Evolutionary conservation across 35 echinoderm and acorn worm species (phyloP), one percentile per base, ranked within the genome.

Genomic region (Heliocidaris tuberculata): DNA sequence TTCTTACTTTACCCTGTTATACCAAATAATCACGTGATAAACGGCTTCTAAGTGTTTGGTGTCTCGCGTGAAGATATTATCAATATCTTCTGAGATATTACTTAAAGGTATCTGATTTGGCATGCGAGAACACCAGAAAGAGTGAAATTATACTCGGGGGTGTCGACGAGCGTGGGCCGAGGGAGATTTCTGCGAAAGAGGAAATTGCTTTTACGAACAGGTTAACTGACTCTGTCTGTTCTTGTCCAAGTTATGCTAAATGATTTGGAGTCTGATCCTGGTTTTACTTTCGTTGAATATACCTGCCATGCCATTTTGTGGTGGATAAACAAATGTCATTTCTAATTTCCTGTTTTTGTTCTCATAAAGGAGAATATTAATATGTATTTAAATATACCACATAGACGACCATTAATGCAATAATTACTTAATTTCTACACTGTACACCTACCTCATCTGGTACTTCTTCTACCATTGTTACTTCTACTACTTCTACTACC

Each of bases 331-430:
- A n/a, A 78, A 24, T 78, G 65, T 78, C 65, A 78, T 78, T 78
- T 78, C 21, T 78, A n/a, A 78, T 78, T 78, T 78, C 65, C 65
- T 78, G 65, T 78, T 78, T 78, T 78, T 78, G 27, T 78, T 78
- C 65, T 78, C 0, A 78, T 8, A 27, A 27, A 21, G 65, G 35
- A 42, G 35, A 42, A 42, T 42, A 42, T 42, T 42, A 42, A 78
- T 21, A 78, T 78, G 65, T 27, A 78, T 70, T 2, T 78, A n/a
- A 78, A 78, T 7, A 78, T 4, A 0, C 21, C 27, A 7, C 27
- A n/a, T 2, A n/a, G 65, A 24, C 21, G 35, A 78, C 59, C 11
- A 0, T 60, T 60, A 2, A 60, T 0, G 2, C 0, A 60, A 13
- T 13, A 60, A 9, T 42, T 42, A 42, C 35, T 42, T 1, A 42